Conservation (phyloP, 2,888 invertebrate species). For the Drosophila picticornis region DNA sequence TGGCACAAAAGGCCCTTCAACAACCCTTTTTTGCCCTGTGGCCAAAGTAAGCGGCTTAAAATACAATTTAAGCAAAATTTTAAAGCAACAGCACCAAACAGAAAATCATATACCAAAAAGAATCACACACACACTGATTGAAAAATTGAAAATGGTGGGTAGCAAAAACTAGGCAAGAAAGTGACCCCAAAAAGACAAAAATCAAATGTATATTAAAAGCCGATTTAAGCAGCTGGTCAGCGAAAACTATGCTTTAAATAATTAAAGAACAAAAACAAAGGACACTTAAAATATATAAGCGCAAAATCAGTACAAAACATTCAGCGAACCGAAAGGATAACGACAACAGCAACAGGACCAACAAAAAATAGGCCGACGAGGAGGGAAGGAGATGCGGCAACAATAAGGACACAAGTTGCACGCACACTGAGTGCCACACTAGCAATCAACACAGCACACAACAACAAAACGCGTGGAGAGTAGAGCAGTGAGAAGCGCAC, state of each 20-base stretch:
- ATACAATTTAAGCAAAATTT: constrained; percentile 35
- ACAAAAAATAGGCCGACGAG: background rate
- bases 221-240: constrained; percentile 31
- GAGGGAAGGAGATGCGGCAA: constrained; percentile 30
- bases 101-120: background rate
- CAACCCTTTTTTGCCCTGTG: constrained; percentile 13
- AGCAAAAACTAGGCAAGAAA: constrained; percentile 10
- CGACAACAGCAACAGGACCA: constrained; percentile 27
- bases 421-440: constrained; percentile 60
- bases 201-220: constrained; percentile 12
- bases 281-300: constrained; percentile 63
- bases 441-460: constrained; percentile 40
- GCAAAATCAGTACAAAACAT: constrained; percentile 73
- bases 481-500: constrained; percentile 15
- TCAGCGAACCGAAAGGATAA: constrained; percentile 67
- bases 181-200: constrained; percentile 1
- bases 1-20: constrained; percentile 7
- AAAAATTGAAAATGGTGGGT: background rate
- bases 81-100: constrained; percentile 1
- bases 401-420: constrained; percentile 55
- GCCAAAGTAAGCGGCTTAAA: constrained; percentile 46
- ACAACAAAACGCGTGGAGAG: constrained; percentile 12
- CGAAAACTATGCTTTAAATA: constrained; percentile 53
- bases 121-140: constrained; percentile 3
- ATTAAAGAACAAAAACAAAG: constrained; percentile 60